Percentiles rank a stretch among this genome's conserved stretches.
phyloP scores from a whole-genome alignment of 2,888 invertebrate genomes.

The Ophion costatus region DNA sequence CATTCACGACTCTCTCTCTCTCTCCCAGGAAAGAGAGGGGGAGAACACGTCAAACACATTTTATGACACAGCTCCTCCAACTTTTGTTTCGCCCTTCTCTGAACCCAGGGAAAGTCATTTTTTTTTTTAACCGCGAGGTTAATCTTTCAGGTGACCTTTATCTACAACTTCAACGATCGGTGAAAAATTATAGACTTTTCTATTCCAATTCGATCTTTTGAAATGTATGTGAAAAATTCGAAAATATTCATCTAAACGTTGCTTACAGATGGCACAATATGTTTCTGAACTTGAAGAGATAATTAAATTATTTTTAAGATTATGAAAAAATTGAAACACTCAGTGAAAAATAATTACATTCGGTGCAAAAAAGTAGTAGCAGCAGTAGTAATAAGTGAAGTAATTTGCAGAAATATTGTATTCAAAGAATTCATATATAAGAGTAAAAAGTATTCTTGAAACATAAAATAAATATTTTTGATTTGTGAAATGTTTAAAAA shows the following conservation, averaged over 20 bases:
- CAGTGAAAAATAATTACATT: neutral
- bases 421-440: neutral
- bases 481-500: neutral
- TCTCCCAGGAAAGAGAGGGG: neutral
- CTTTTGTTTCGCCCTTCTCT: neutral
- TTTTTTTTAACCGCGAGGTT: slow-evolving; percentile 1
- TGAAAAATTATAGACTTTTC: neutral
- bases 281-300: neutral
- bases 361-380: neutral
- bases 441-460: neutral
- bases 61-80: neutral
- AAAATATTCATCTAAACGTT: neutral
- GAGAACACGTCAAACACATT: neutral
- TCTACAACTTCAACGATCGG: slow-evolving; percentile 5
- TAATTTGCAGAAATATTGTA: neutral
- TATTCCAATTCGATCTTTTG: neutral
- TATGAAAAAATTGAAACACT: neutral
- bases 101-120: slow-evolving; percentile 29
- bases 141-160: neutral
- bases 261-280: no score
- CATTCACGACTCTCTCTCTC: slow-evolving; percentile 20
- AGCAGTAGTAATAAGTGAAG: neutral
- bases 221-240: neutral
- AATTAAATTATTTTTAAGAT: neutral
- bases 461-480: no score